Percentiles rank a stretch among this genome's conserved stretches.
Conservation (phyloP, 2,113 vertebrate genomes). For the Haemorhous mexicanus region DNA sequence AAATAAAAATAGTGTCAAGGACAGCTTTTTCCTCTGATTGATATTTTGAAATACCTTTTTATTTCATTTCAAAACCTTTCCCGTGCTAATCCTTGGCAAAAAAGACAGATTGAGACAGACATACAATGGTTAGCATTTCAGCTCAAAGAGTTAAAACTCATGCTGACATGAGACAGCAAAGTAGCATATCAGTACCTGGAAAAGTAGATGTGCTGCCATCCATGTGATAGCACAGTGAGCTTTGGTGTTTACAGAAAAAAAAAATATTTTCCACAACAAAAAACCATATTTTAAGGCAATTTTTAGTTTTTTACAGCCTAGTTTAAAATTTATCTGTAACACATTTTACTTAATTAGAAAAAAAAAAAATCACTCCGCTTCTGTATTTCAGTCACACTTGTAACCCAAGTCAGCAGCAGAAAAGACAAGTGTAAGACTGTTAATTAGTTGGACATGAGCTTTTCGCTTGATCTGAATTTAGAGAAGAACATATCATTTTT, state of each 20-base stretch:
- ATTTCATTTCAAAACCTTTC: background rate
- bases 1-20: background rate
- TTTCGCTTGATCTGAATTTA: background rate
- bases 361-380: background rate
- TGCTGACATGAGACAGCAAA: background rate
- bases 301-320: background rate
- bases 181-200: background rate
- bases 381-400: background rate
- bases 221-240: background rate
- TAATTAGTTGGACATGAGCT: constrained; percentile 42
- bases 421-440: background rate
- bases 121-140: background rate
- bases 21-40: background rate
- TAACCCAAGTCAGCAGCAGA: background rate
- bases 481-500: background rate
- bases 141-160: background rate
- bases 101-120: background rate
- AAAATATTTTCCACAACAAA: background rate
- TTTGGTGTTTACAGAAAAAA: background rate
- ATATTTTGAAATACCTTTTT: background rate
- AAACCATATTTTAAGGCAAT: background rate
- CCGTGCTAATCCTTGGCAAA: background rate
- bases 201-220: background rate
- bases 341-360: background rate
- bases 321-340: background rate